Conservation (phyloP, 2,797 vertebrate species). For the Passerculus sandwichensis region DNA sequence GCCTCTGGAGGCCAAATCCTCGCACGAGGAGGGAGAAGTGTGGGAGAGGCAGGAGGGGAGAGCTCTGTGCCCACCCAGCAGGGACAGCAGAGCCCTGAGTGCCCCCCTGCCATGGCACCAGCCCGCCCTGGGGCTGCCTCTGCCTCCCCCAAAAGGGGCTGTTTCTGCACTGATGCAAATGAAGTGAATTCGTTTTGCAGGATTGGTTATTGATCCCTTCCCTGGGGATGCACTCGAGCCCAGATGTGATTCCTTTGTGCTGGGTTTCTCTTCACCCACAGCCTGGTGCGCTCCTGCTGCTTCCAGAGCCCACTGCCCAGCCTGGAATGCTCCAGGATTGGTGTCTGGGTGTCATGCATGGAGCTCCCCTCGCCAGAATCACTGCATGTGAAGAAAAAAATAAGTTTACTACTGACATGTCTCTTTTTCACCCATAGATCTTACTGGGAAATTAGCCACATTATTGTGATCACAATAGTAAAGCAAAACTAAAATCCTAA, state of each 20-base stretch:
- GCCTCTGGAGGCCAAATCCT: background rate
- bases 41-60: background rate
- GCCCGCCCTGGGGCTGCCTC: fast-evolving
- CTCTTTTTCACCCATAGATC: background rate
- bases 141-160: background rate
- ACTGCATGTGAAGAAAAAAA: background rate
- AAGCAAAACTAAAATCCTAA: background rate
- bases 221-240: background rate
- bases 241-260: background rate
- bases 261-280: background rate
- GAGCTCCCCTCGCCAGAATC: background rate
- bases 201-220: background rate
- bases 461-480: background rate
- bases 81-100: fast-evolving
- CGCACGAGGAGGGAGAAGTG: background rate
- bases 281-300: background rate
- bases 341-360: background rate
- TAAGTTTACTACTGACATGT: background rate
- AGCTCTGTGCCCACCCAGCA: background rate
- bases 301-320: background rate
- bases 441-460: background rate
- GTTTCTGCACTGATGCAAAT: background rate
- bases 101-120: fast-evolving
- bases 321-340: background rate
- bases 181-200: background rate